phyloP scores from a whole-genome alignment of 1,140 invertebrate genomes.

The Brachionus plicatilis region DNA sequence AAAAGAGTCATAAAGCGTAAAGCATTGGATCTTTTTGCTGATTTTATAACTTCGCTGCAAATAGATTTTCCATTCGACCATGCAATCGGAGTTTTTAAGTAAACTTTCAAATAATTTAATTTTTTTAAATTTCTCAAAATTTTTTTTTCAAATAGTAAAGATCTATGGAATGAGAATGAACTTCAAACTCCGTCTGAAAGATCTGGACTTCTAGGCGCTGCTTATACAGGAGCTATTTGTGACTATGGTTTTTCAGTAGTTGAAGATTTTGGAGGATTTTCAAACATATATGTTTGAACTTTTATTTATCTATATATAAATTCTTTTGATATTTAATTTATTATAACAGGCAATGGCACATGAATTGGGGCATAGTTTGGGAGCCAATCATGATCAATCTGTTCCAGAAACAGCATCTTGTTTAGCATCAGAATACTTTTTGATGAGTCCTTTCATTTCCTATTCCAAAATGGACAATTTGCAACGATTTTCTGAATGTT shows the following conservation, averaged over 20 bases:
- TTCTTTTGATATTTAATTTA: background rate
- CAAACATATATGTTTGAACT: background rate
- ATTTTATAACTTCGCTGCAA: background rate
- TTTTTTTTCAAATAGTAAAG: background rate
- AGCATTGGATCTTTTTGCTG: background rate
- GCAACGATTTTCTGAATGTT: background rate
- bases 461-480: background rate
- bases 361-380: background rate
- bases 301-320: background rate
- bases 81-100: background rate
- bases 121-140: background rate
- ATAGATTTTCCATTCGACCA: background rate
- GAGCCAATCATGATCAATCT: background rate
- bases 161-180: background rate
- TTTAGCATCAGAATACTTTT: background rate
- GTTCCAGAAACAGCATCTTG: background rate
- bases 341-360: background rate
- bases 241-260: background rate
- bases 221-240: background rate
- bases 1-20: background rate
- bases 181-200: background rate
- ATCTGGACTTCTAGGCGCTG: background rate
- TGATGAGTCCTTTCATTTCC: background rate
- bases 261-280: background rate
- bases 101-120: background rate